A percentile compares a stretch with the other conserved stretches of the same genome.
These are phyloP conservation scores for Synergus japonicus DNA, from an alignment of 2,888 invertebrate species.

Conservation along the genomic window DNA sequence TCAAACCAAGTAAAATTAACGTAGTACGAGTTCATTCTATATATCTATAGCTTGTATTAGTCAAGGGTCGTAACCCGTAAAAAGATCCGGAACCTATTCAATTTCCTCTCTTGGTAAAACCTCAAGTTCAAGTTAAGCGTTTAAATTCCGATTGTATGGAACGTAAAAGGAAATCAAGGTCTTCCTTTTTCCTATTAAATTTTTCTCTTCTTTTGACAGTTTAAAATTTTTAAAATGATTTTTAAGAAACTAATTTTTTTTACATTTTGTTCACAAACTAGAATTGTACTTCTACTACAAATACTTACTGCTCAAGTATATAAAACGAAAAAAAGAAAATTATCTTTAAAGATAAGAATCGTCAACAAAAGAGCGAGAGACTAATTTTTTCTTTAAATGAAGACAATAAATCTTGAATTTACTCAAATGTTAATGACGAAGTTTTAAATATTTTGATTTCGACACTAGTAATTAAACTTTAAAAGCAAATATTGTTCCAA, in stretches of 20 bases:
- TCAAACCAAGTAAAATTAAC: background rate
- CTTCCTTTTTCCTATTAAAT: background rate
- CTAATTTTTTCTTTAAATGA: too few relatives aligned
- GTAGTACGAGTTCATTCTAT: background rate
- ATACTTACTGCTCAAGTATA: too few relatives aligned
- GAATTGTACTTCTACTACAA: background rate
- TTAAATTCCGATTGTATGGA: constrained; percentile 14
- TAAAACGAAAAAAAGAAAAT: too few relatives aligned
- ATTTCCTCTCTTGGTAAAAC: constrained; percentile 33
- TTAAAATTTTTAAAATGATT: background rate
- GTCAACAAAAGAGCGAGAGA: too few relatives aligned
- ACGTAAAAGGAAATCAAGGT: constrained; percentile 6
- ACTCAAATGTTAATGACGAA: too few relatives aligned
- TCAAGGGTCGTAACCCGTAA: constrained; percentile 27
- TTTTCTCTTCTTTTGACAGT: constrained; percentile 18
- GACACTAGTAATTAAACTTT: too few relatives aligned
- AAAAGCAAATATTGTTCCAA: too few relatives aligned
- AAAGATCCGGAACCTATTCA: constrained; percentile 32
- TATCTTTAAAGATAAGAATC: too few relatives aligned
- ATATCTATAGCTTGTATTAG: background rate
- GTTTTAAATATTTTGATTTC: too few relatives aligned
- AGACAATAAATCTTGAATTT: too few relatives aligned
- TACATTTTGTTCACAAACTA: background rate
- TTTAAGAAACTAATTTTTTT: background rate
- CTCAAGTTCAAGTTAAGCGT: background rate